Conservation (phyloP, 2,113 vertebrate species). For the Actenoides lindsayi region DNA sequence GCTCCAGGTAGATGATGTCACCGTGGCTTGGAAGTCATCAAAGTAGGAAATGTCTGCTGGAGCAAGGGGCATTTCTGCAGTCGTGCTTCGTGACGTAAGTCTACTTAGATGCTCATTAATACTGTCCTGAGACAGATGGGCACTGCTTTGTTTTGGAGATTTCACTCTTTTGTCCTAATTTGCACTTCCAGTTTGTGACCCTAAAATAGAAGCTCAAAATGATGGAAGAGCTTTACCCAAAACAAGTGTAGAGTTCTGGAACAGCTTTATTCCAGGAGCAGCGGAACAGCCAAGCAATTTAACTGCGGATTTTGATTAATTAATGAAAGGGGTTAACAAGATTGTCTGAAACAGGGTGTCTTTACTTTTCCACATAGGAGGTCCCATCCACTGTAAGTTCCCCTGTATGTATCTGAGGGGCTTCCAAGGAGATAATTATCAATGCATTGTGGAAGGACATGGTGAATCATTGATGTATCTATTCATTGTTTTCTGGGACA, state of each 20-base stretch:
- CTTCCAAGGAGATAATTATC: not conserved
- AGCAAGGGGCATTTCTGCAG: slow-evolving; percentile 40
- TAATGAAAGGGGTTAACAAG: not conserved
- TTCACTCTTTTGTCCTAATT: slow-evolving; percentile 12
- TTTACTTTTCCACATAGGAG: not conserved
- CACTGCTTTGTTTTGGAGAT: not conserved
- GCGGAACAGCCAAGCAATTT: not conserved
- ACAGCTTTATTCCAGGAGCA: not conserved
- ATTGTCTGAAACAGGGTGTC: not conserved
- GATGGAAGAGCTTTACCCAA: not conserved
- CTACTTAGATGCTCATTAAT: slow-evolving; percentile 19
- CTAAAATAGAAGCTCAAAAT: not conserved
- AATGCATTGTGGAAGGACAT: not conserved
- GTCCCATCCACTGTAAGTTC: not conserved
- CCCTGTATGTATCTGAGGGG: not conserved
- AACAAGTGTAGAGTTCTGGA: not conserved
- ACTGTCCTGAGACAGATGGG: not conserved
- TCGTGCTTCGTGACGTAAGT: not conserved
- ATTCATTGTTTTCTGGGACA: not conserved
- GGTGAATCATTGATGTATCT: not conserved
- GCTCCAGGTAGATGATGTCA: slow-evolving; percentile 56
- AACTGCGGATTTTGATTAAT: not conserved
- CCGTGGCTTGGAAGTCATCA: slow-evolving; percentile 56
- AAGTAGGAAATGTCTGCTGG: slow-evolving; percentile 6
- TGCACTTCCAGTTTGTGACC: not conserved